Evolutionary conservation across 2,113 vertebrate species (phyloP).

Genomic region (Varanus salvator): DNA sequence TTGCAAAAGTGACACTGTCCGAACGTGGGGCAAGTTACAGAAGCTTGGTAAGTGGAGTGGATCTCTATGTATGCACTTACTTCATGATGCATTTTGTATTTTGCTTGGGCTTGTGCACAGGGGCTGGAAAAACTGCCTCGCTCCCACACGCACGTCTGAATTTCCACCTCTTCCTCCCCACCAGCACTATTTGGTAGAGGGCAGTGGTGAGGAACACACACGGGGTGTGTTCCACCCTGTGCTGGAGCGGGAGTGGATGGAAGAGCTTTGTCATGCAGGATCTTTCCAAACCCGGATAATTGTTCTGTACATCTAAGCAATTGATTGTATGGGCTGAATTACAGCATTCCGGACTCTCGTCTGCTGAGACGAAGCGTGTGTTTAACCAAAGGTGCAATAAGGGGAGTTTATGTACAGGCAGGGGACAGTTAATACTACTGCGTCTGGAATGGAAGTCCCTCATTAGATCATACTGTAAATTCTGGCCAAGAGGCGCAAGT

Average conservation of each 20-base stretch:
- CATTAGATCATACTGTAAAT: constrained; percentile 16
- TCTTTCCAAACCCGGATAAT: neutral
- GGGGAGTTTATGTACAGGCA: neutral
- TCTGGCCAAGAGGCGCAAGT: neutral
- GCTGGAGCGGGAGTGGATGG: neutral
- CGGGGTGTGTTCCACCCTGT: neutral
- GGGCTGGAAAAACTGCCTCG: neutral
- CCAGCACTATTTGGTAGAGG: too few species aligned
- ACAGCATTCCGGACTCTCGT: neutral
- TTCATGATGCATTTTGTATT: neutral
- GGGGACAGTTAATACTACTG: constrained; percentile 10
- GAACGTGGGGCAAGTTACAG: neutral
- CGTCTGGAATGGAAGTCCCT: neutral
- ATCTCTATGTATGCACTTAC: neutral
- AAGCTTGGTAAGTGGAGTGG: neutral
- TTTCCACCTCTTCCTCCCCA: neutral
- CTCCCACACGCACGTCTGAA: too few species aligned
- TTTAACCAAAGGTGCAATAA: neutral
- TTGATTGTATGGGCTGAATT: neutral
- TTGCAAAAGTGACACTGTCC: neutral
- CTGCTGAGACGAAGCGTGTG: neutral
- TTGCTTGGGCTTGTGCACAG: neutral
- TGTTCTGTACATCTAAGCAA: neutral
- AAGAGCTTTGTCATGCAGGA: too few species aligned
- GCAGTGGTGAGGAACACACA: neutral